Evolutionary conservation across 2,797 vertebrate species (phyloP), one percentile per base, ranked within the genome.

Genomic region (Rhyacichthys aspro): DNA sequence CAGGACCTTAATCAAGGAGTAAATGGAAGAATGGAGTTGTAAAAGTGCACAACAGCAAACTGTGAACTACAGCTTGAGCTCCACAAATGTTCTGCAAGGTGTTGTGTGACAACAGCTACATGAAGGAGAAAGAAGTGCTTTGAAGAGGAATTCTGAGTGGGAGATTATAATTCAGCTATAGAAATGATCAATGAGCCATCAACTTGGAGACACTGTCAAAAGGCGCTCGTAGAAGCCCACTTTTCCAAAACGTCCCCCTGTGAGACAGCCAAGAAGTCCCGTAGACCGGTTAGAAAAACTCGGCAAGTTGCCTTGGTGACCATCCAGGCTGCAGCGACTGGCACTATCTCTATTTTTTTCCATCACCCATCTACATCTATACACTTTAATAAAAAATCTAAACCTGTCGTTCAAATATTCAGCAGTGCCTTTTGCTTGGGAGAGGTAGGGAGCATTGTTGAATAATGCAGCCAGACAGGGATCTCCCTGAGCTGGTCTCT

Each of bases 391-490:
- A 91, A 91, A 85, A 89, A 91, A 90, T 91, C 90, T 81, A 46
- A 90, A 91, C 83, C 78, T 83, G 57, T 88, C 79, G 85, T 83
- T 93, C 83, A 94, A 92, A 93, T 91, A 93, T 92, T 93, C 86
- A 93, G 49, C 80, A 88, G 86, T 84, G 70, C 75, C 79, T 81
- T 88, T 84, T 87, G 81, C 87, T 79, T 88, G 60, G 67, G 83
- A 90, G 89, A 90, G 87, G 85, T 87, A 87, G 70, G 81, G 87
- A 89, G 86, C 81, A 87, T 87, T 85, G 89, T 89, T 93, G 87
- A 93, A 92, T 93, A 90, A 93, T 93, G 90, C 84, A 93, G 86
- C 83, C 84, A 87, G 83, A 87, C 88, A 70, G 88, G 84, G 90
- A 91, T 88, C 88, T 92, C 90, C 90, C 90, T 81, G 84, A 82